Evolutionary conservation across 2,888 invertebrate genomes (phyloP).

Genomic region (Plebejus argus): DNA sequence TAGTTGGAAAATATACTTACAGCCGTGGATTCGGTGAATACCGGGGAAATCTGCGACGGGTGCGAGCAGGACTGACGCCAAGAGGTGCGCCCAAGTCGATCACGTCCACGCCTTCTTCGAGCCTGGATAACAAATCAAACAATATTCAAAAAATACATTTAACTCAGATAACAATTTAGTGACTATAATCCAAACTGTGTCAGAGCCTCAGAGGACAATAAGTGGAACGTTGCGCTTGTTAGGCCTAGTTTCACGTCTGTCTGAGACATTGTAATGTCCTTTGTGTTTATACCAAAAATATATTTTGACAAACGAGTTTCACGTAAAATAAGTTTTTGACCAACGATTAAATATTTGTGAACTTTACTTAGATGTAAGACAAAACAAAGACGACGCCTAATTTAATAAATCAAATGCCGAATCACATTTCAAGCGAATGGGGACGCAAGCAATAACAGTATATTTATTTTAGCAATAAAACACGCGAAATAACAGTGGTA

Average conservation of each 20-base stretch:
- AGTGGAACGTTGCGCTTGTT: not conserved
- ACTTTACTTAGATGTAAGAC: not conserved
- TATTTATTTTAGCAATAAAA: conserved; percentile 16
- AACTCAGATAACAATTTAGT: not conserved
- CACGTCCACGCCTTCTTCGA: conserved; percentile 39
- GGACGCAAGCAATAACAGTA: not conserved
- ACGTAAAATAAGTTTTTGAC: no score
- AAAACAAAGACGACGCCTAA: not conserved
- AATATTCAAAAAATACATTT: not conserved
- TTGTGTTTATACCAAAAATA: not conserved
- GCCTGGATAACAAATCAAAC: not conserved
- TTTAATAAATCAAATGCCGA: not conserved
- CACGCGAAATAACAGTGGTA: not conserved
- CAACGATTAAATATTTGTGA: no score
- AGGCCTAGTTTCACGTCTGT: no score
- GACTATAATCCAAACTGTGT: not conserved
- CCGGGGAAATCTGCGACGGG: conserved; percentile 36
- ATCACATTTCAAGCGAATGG: not conserved
- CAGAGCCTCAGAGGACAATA: not conserved
- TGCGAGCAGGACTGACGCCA: conserved; percentile 33
- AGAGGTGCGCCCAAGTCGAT: conserved; percentile 49
- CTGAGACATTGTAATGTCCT: not conserved
- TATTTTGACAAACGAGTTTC: not conserved
- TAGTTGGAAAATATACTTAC: conserved; percentile 49
- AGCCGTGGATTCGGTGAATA: conserved; percentile 63